phyloP scores from a whole-genome alignment of 2,888 invertebrate species.

The Brachycybe producta region DNA sequence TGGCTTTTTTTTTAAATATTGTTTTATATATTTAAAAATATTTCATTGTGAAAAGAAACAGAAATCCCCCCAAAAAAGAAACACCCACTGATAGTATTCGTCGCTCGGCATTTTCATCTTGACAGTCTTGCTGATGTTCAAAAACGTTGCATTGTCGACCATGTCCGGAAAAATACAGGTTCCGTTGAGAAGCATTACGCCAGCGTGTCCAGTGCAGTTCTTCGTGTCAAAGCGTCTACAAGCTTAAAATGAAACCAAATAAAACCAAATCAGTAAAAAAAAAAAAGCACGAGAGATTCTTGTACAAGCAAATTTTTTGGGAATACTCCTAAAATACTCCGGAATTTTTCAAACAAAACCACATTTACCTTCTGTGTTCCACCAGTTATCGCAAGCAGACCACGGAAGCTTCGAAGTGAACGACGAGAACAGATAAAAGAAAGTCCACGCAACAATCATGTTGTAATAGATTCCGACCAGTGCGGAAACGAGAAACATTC shows the following conservation, averaged over 20 bases:
- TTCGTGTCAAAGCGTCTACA: conserved; percentile 28
- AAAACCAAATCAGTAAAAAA: conserved; percentile 3
- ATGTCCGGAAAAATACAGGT: conserved; percentile 26
- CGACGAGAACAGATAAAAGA: conserved; percentile 40
- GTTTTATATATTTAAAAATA: too few species aligned
- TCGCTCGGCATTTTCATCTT: conserved; percentile 36
- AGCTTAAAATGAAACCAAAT: conserved; percentile 23
- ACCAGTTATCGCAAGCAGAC: conserved; percentile 36
- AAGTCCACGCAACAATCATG: conserved; percentile 42
- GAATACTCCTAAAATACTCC: too few species aligned
- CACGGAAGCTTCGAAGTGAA: conserved; percentile 36
- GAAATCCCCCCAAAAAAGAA: too few species aligned
- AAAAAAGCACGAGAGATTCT: too few species aligned
- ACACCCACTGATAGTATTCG: conserved; percentile 41
- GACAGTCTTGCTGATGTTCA: conserved; percentile 22
- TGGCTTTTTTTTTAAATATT: not conserved
- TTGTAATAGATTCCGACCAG: conserved; percentile 42
- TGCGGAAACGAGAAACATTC: conserved; percentile 41
- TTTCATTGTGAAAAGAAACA: not conserved
- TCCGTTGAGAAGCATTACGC: conserved; percentile 31
- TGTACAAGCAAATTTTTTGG: too few species aligned
- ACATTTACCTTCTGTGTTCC: conserved; percentile 34
- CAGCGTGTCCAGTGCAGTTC: conserved; percentile 33
- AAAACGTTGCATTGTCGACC: conserved; percentile 24
- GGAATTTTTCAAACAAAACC: not conserved